Evolutionary conservation across 2,888 invertebrate species (phyloP).

Genomic region (Acleris holmiana): DNA sequence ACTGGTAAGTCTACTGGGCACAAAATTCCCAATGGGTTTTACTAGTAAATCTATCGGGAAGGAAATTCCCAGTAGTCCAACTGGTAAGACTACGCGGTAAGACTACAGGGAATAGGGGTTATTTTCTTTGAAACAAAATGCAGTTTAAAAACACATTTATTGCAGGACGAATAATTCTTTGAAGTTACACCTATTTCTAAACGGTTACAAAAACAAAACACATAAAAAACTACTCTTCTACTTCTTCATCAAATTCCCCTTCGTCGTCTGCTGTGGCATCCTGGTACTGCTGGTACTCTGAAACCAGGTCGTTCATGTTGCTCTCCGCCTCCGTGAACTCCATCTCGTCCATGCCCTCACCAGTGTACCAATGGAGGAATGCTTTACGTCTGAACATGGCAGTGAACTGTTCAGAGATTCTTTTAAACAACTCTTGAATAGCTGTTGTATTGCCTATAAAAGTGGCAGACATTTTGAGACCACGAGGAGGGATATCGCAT

Average conservation of each 20-base stretch:
- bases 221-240: slow-evolving; percentile 55
- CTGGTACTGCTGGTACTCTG: slow-evolving; percentile 91
- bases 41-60: too few species aligned
- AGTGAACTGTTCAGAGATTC: slow-evolving; percentile 93
- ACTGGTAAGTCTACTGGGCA: too few species aligned
- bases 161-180: too few species aligned
- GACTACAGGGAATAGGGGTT: too few species aligned
- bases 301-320: slow-evolving; percentile 90
- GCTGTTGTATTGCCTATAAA: slow-evolving; percentile 95
- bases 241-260: slow-evolving; percentile 83
- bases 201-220: neutral
- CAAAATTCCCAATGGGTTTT: too few species aligned
- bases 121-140: too few species aligned
- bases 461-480: slow-evolving; percentile 93
- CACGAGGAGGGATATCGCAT: slow-evolving; percentile 90
- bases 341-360: slow-evolving; percentile 96
- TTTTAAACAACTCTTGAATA: slow-evolving; percentile 93
- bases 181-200: too few species aligned
- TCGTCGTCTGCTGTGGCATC: slow-evolving; percentile 85
- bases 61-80: too few species aligned
- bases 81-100: too few species aligned
- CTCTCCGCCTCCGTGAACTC: slow-evolving; percentile 96
- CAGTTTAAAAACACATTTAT: too few species aligned
- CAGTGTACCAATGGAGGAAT: slow-evolving; percentile 98
- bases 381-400: slow-evolving; percentile 98